phyloP scores from a whole-genome alignment of 1,140 invertebrate species.

The Octopus sinensis region DNA sequence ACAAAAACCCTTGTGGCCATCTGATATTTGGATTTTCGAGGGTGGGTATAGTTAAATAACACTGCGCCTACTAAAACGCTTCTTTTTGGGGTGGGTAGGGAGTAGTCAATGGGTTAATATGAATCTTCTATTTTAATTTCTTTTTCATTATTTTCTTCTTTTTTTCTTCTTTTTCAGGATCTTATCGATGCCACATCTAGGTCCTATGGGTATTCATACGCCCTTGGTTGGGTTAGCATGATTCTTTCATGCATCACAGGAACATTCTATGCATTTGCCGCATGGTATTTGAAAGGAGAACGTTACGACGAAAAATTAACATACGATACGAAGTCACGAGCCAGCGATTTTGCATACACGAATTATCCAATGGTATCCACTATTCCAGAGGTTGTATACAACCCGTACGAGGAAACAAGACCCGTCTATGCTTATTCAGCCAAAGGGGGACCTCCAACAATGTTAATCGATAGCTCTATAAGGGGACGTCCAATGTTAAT shows the following conservation, averaged over 20 bases:
- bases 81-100: not conserved
- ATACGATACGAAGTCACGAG: not conserved
- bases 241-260: conserved; percentile 44
- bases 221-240: conserved; percentile 51
- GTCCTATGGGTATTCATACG: conserved; percentile 48
- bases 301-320: conserved; percentile 32
- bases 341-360: not conserved
- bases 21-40: not conserved
- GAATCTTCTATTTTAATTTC: not conserved
- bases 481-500: too few relatives aligned
- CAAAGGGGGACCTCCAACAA: not conserved
- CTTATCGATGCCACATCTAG: conserved; percentile 33
- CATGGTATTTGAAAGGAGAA: conserved; percentile 44
- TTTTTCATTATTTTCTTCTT: not conserved
- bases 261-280: conserved; percentile 47
- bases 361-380: not conserved
- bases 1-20: too few relatives aligned
- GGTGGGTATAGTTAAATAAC: not conserved
- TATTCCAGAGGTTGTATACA: not conserved
- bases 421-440: not conserved
- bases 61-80: not conserved
- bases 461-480: not conserved
- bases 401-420: not conserved
- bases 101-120: not conserved
- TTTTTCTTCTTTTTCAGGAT: conserved; percentile 30